Base-by-base conservation (phyloP, 2,888 invertebrate genomes). In the Drosophila sordidapex region DNA sequence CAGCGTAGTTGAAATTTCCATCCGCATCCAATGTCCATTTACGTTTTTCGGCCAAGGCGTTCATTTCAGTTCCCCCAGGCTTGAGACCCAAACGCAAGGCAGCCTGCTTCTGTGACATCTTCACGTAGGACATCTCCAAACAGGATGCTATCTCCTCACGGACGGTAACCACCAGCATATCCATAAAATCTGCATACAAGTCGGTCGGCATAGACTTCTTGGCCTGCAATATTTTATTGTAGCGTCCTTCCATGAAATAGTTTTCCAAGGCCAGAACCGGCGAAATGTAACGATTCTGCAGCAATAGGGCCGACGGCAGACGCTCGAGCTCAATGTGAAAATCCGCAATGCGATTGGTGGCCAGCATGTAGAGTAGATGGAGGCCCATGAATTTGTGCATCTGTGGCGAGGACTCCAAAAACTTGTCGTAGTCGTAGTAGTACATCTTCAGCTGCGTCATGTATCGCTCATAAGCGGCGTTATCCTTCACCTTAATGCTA, bases 251-350 rank as follows among this genome's bases (percentile, higher is more conserved):
- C 85, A 87, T 87, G 43, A 76, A 89, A 43, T 87, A 90, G 51
- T 86, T 87, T 60, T 87, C 87, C 67, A 87, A 31, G 1, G 77
- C 80, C 76, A 87, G 25, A 8, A 87, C 75, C 0, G 87, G 87
- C 25, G 70, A 74, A 11, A 87, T 90, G 40, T 64, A 87, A 0
- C 40, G 33, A n/a, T 87, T 76, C 49, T 82, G 57, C 35, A 74
- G 49, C 46, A 84, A 36, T n/a, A 90, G 21, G 0, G 74, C 70
- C 74, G 78, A 74, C 49, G 90, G 90, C 70, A 87, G 56, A 29
- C 90, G 89, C 40, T 90, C 90, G 2, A 87, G 61, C 46, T 82
- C 80, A 31, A 82, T 89, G 40, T 90, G 90, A 4, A 87, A 90
- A 33, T 87, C 89, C 0, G 90, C 77, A 31, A 90, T 80, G 7